Base-by-base conservation (phyloP, 2,888 invertebrate genomes). In the Spisula subtruncata region DNA sequence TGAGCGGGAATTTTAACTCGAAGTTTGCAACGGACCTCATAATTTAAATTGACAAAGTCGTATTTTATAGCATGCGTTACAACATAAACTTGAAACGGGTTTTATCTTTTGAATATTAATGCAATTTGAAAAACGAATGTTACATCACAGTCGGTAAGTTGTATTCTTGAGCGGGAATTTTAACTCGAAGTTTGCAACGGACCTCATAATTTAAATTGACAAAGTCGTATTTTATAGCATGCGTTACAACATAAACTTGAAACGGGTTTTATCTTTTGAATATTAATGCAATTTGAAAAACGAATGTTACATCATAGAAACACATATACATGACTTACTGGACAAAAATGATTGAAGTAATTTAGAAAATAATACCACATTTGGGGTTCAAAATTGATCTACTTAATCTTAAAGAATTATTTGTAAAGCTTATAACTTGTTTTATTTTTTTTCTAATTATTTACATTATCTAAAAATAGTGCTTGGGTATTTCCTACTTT, bases 1-100 rank as follows among this genome's bases (percentile, higher is more conserved):
- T 25, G 60, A 66, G n/a, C 25, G 60, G 60, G n/a, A 12, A 66
- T 25, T 66, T 66, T 66, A 66, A 66, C 60, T 66, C 10, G 1
- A 66, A 66, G 60, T 66, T 66, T 66, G 25, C 60, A 66, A 66
- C 60, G 60, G 60, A 66, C 60, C 60, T 66, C 60, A n/a, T n/a
- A 25, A 0, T 1, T 2, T 25, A n/a, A 16, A 16, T 6, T 51
- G 12, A 51, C 8, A 51, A 51, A 51, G 51, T 51, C 51, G 51
- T 51, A 51, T 10, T 51, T 51, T 51, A 51, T 51, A 51, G 51
- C 25, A 20, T 20, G 12, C 10, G 0, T 10, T 66, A 25, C 60
- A 25, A 25, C 25, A 51, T 51, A 8, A 51, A 66, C 60, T 66
- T 25, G 2, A 66, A 25, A 25, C 1, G 8, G n/a, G 25, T 20